Conservation (phyloP, 2,888 invertebrate genomes). For the Rhagonycha fulva region DNA sequence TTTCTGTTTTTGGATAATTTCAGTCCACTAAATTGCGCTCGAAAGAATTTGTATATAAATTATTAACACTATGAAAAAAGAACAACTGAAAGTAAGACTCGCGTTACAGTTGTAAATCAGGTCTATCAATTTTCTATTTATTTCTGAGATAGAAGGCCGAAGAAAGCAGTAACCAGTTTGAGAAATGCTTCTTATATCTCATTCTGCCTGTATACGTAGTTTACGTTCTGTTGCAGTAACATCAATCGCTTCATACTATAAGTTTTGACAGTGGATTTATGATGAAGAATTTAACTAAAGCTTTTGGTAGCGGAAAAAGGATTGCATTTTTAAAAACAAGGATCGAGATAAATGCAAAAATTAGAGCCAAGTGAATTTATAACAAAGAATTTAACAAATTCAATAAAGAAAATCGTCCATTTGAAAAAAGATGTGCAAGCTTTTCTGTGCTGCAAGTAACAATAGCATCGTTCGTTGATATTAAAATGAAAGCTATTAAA, state of each 20-base stretch:
- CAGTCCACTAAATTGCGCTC: not conserved
- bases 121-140: constrained; percentile 31
- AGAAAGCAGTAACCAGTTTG: constrained; percentile 37
- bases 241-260: constrained; percentile 30
- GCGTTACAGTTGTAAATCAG: constrained; percentile 11
- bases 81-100: not conserved
- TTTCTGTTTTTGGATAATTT: not conserved
- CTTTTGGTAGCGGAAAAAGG: constrained; percentile 15
- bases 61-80: not conserved
- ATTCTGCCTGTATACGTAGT: constrained; percentile 31
- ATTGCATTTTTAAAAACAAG: constrained; percentile 11
- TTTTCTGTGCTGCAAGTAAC: not conserved
- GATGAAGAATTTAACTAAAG: constrained; percentile 27
- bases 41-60: not conserved
- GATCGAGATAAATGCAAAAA: not conserved
- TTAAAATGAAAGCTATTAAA: not conserved
- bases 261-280: constrained; percentile 35
- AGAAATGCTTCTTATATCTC: constrained; percentile 44
- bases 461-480: not conserved
- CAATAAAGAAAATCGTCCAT: not conserved
- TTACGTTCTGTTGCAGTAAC: constrained; percentile 35
- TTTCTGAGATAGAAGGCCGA: constrained; percentile 26
- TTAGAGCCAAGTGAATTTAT: not conserved
- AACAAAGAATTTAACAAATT: not conserved
- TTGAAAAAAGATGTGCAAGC: not conserved